These are phyloP conservation scores for Scomber colias DNA, from an alignment of 2,113 vertebrate genomes.

Conservation along the genomic window DNA sequence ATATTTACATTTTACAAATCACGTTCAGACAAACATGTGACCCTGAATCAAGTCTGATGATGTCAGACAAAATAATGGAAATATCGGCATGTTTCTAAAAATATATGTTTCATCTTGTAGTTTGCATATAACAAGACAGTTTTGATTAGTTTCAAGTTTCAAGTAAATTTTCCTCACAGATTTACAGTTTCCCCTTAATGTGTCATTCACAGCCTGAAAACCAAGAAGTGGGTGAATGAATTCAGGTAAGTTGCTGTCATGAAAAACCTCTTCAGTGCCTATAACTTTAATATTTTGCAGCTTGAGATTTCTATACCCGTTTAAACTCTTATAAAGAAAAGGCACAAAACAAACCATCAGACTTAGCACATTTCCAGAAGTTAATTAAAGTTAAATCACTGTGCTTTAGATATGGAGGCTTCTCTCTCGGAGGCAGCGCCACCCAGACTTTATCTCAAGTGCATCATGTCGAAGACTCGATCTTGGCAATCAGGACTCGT, in stretches of 20 bases:
- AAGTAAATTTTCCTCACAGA: neutral
- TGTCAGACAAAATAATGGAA: neutral
- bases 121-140: neutral
- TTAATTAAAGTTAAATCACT: neutral
- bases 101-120: no score
- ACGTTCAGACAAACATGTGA: no score
- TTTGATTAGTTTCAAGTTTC: neutral
- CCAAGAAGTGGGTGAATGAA: slow-evolving; percentile 94
- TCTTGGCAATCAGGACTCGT: slow-evolving; percentile 78
- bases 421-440: slow-evolving; percentile 86
- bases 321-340: no score
- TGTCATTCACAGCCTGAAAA: slow-evolving; percentile 84
- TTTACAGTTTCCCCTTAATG: neutral
- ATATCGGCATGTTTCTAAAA: neutral
- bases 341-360: neutral
- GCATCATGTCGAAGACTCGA: slow-evolving; percentile 58
- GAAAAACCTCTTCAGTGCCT: neutral
- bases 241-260: slow-evolving; percentile 85
- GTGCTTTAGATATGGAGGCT: slow-evolving; percentile 89
- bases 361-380: neutral
- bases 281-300: neutral
- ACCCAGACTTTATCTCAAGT: slow-evolving; percentile 70
- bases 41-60: no score
- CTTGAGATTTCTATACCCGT: neutral
- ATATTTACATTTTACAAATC: no score